Percentiles rank a stretch among this genome's conserved stretches.
Evolutionary conservation across 2,888 invertebrate genomes (phyloP).

Genomic region (Pharmacophagus antenor): DNA sequence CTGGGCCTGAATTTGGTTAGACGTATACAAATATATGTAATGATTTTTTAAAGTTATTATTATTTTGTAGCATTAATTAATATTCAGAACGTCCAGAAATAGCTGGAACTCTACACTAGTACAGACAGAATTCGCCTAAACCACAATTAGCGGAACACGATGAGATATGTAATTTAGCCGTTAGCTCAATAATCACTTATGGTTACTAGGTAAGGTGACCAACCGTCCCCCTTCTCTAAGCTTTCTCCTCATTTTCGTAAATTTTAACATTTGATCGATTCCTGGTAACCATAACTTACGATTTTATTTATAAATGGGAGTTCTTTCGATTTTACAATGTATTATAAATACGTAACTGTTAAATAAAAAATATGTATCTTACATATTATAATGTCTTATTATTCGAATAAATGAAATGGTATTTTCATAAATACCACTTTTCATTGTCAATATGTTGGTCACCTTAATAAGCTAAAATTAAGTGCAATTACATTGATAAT

Average conservation of each 20-base stretch:
- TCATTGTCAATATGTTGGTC: no score
- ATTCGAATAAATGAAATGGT: no score
- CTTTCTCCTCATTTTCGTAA: no score
- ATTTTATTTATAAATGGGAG: no score
- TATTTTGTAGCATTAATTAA: conserved; percentile 9
- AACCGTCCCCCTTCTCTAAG: no score
- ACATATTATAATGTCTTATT: no score
- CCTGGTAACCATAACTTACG: no score
- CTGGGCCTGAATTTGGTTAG: conserved; percentile 28
- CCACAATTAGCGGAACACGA: conserved; percentile 4
- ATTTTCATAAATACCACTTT: no score
- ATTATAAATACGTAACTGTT: no score
- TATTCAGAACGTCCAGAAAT: conserved; percentile 7
- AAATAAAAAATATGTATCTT: no score
- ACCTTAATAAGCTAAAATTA: conserved; percentile 55
- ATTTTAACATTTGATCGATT: no score
- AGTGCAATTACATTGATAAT: conserved; percentile 73
- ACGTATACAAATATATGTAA: conserved; percentile 24
- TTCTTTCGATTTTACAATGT: no score
- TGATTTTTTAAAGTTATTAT: conserved; percentile 19
- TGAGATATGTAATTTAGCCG: conserved; percentile 17
- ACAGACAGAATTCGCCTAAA: conserved; percentile 12
- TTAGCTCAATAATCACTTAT: conserved; percentile 39
- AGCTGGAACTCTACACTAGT: conserved; percentile 13
- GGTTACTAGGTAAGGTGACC: conserved; percentile 41